Evolutionary conservation across 2,888 invertebrate species (phyloP), one percentile per base, ranked within the genome.

Genomic region (Galerucella nymphaeae): DNA sequence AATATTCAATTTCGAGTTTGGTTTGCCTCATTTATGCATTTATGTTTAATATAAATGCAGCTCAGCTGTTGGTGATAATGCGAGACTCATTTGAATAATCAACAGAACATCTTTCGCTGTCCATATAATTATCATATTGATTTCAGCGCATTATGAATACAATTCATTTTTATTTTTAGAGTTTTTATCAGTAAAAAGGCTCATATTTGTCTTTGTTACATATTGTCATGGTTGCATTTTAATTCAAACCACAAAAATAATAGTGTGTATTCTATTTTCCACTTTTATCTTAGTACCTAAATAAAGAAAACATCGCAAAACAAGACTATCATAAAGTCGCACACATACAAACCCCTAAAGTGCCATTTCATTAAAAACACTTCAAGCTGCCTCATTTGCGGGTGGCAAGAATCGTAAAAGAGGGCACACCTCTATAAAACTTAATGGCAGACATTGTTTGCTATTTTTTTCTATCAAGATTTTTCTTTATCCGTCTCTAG

Each of bases 391-490:
- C 65, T 70, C 70, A 69, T 69, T 69, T 69, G 62, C 69, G 69
- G 62, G 62, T 68, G 61, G 62, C 42, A 58, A 62, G 63, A 69
- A 69, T 69, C 69, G 57, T 67, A 67, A 67, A 67, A 67, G 59
- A 30, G 67, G 66, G 59, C 16, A 48, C 48, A 18, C 42, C 30
- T 57, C 70, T 64, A 70, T 70, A 70, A 70, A 70, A 70, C 63
- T 64, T 70, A 70, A 70, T 64, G 70, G 70, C 57, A 9, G 64
- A 57, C 57, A 70, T 70, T 70, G 70, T 70, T 70, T 57, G 70
- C 63, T 63, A 64, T 63, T 70, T 70, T 69, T 70, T 70, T 62
- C 70, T 63, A 70, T 70, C 70, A 63, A 70, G 70, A 70, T 70
- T 70, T 70, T 70, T 62, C 70, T 64, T 63, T 70, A 70, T 70